These are phyloP conservation scores for Trissolcus japonicus DNA, from an alignment of 2,888 invertebrate genomes.

Conservation along the genomic window DNA sequence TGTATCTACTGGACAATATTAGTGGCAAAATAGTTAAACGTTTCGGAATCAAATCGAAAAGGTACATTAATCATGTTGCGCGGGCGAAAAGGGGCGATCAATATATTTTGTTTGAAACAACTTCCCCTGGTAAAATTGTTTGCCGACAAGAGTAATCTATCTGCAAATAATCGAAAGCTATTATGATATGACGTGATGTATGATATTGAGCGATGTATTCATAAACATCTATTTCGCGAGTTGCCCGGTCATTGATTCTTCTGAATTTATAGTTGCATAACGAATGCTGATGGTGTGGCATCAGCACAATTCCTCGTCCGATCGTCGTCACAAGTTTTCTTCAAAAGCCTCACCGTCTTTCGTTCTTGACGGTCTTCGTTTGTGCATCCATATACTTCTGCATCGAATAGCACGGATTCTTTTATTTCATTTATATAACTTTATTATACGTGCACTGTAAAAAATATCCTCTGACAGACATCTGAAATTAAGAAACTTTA, in stretches of 20 bases:
- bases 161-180: constrained; percentile 55
- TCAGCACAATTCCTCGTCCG: constrained; percentile 48
- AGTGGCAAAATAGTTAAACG: background rate
- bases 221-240: constrained; percentile 55
- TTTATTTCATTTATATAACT: no score
- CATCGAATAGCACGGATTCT: background rate
- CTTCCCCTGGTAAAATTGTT: constrained; percentile 26
- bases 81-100: constrained; percentile 12
- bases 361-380: constrained; percentile 23
- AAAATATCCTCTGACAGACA: no score
- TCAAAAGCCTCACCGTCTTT: constrained; percentile 12
- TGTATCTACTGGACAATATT: no score
- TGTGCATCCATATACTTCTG: constrained; percentile 14
- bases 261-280: constrained; percentile 28
- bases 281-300: constrained; percentile 47
- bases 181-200: constrained; percentile 52
- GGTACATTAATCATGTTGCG: background rate
- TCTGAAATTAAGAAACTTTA: no score
- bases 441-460: no score
- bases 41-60: background rate
- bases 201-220: constrained; percentile 51
- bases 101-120: constrained; percentile 23
- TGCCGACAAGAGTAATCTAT: constrained; percentile 29
- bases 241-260: constrained; percentile 51
- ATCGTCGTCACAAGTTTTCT: constrained; percentile 32